These are phyloP conservation scores for Aethina tumida DNA, from an alignment of 1,140 invertebrate species.

Conservation along the genomic window DNA sequence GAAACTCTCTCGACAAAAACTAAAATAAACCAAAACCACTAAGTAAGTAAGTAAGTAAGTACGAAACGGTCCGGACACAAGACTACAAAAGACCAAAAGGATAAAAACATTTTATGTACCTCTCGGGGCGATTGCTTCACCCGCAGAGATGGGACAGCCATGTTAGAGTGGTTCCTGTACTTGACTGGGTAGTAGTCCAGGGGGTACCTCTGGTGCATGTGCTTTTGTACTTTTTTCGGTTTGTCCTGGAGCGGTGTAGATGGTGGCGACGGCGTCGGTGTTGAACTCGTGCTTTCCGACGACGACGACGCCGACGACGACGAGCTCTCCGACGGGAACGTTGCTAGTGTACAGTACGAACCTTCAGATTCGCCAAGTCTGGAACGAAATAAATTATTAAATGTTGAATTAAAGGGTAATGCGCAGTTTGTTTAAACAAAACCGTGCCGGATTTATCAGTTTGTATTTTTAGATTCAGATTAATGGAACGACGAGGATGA, in stretches of 20 bases:
- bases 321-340: conserved; percentile 27
- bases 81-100: too few species aligned
- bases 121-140: conserved; percentile 29
- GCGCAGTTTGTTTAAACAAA: too few species aligned
- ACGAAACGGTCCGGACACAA: too few species aligned
- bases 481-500: too few species aligned
- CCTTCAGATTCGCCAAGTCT: conserved; percentile 37
- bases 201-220: conserved; percentile 17
- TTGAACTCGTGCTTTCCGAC: conserved; percentile 17
- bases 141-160: conserved; percentile 19
- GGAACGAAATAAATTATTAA: conserved; percentile 12
- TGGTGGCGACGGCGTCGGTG: conserved; percentile 25
- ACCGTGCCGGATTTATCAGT: too few species aligned
- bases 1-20: too few species aligned
- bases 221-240: conserved; percentile 6
- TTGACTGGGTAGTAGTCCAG: conserved; percentile 18
- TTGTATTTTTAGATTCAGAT: too few species aligned
- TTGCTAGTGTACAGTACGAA: conserved; percentile 37
- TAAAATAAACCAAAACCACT: too few species aligned
- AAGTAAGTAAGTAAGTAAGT: too few species aligned
- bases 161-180: conserved; percentile 24
- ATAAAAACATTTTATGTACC: too few species aligned
- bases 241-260: conserved; percentile 30
- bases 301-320: conserved; percentile 23
- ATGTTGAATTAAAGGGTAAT: too few species aligned